Evolutionary conservation across 2,797 vertebrate genomes (phyloP).

Genomic region (Gambelia wislizenii): DNA sequence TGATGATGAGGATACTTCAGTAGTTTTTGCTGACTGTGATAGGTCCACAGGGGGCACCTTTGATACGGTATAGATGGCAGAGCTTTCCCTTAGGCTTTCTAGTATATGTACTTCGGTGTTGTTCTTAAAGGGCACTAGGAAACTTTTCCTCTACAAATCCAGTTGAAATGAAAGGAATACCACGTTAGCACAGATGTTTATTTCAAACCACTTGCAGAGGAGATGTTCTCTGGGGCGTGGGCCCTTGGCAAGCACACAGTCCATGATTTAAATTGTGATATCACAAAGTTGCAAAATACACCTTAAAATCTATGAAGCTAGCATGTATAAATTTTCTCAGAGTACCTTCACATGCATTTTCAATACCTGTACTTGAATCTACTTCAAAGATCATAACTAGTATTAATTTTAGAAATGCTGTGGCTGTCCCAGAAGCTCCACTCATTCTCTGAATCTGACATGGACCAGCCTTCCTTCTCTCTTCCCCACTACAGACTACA

Average conservation of each 20-base stretch:
- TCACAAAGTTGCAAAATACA: background rate
- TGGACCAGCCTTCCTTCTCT: background rate
- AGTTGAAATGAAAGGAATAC: conserved; percentile 1
- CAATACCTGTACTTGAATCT: background rate
- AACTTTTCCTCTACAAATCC: conserved; percentile 13
- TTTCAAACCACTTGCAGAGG: background rate
- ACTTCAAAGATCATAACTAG: background rate
- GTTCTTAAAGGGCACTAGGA: conserved; percentile 33
- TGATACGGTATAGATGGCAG: background rate
- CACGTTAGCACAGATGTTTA: background rate
- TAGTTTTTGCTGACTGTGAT: background rate
- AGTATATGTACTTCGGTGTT: conserved; percentile 3
- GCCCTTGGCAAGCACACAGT: background rate
- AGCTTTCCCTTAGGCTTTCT: conserved; percentile 28
- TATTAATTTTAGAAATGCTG: background rate
- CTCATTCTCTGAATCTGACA: background rate
- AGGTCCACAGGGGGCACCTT: background rate
- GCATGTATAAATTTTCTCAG: background rate
- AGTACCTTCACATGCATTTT: background rate
- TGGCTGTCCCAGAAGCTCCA: background rate
- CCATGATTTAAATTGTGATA: background rate
- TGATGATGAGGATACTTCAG: background rate
- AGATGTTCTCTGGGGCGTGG: background rate
- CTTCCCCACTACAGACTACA: background rate
- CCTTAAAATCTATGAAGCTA: background rate